Base-by-base conservation (phyloP, 92 coral and sea anemone genomes). In the Siderastrea radians region DNA sequence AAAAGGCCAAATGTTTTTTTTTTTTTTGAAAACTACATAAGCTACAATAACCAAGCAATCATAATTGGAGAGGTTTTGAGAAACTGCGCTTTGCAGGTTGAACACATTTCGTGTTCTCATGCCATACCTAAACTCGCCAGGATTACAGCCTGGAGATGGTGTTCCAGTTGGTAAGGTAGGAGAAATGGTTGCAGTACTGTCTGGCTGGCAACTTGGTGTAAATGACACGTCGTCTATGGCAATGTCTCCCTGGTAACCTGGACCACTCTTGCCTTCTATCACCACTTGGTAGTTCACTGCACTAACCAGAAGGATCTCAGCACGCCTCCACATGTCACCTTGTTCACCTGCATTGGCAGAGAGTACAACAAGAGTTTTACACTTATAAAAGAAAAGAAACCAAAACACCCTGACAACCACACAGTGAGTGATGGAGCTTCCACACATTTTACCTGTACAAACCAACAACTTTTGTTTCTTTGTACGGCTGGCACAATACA, bases 171-270 rank as follows among this genome's bases (percentile, higher is more conserved):
- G 98, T 17, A 38, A 63, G 43, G 70, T 85, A 10, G 99, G 98
- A 9, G 93, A 84, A 46, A 97, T 88, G 9, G 99, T 95, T 11
- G 96, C 97, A 1, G 94, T 82, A 85, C 94, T 94, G 75, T 98
- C 98, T 11, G 97, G 93, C 57, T 89, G 93, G 75, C 99, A 98
- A 53, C 93, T 94, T 49, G 96, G 96, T n/a, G 99, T 98, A 71
- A 98, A 98, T 9, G 98, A 96, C 68, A 98, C 91, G 81, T 98
- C 99, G 83, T 98, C 99, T 50, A 98, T 85, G 6, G 99, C 99
- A 12, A 98, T 96, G 68, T 98, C 99, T 10, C 98, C 99, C 84
- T 87, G 94, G 87, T 90, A 98, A 80, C 98, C 93, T 1, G 84
- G 44, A 43, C 99, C 99, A 19, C 92, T 87, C 44, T 68, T 74